Conservation (phyloP, 2,113 vertebrate species). For the Rhinolophus sinicus region DNA sequence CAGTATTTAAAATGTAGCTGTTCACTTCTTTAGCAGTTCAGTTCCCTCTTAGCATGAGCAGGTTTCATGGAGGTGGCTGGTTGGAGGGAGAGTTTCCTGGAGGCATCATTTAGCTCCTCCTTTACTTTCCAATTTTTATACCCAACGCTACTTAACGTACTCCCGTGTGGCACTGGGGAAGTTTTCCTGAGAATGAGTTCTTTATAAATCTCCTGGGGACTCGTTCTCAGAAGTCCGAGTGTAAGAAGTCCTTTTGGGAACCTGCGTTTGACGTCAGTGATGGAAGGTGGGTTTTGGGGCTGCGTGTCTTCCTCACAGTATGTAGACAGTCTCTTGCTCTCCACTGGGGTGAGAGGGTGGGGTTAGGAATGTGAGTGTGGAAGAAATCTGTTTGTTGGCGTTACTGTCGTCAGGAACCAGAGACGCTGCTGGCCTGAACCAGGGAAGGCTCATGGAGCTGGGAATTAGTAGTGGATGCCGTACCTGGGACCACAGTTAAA, state of each 20-base stretch:
- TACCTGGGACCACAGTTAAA: not conserved
- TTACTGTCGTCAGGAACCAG: not conserved
- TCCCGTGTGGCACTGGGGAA: not conserved
- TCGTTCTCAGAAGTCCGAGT: not conserved
- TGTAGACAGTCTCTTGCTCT: conserved; percentile 12
- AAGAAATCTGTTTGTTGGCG: not conserved
- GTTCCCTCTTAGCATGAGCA: not conserved
- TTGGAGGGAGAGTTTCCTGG: not conserved
- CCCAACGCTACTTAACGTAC: not conserved
- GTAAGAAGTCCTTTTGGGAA: not conserved
- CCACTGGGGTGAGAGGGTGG: not conserved
- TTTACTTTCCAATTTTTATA: not conserved
- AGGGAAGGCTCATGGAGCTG: no score
- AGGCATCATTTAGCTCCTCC: not conserved
- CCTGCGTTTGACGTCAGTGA: not conserved
- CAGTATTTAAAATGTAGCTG: not conserved
- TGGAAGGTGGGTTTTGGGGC: not conserved
- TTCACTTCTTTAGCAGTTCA: not conserved
- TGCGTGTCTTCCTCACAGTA: not conserved
- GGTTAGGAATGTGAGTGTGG: not conserved
- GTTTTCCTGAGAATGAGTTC: not conserved
- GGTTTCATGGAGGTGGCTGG: not conserved
- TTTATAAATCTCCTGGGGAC: not conserved
- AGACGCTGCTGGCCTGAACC: not conserved
- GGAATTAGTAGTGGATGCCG: not conserved